A percentile compares a stretch with the other conserved stretches of the same genome.
Evolutionary conservation across 2,113 vertebrate genomes (phyloP).

Genomic region (Leptodactylus fuscus): DNA sequence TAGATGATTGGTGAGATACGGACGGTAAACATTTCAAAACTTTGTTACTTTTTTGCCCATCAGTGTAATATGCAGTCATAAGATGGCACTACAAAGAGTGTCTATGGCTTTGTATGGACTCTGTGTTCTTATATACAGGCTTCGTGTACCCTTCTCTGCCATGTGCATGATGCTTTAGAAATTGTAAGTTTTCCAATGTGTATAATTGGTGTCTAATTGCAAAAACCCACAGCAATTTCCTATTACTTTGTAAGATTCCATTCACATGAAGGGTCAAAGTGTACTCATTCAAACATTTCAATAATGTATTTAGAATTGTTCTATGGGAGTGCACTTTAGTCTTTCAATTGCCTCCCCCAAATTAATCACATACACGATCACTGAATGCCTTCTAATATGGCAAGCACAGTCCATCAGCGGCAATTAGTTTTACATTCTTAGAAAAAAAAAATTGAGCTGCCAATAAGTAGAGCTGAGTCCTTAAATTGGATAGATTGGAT

Average conservation of each 20-base stretch:
- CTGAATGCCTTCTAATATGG: conserved; percentile 3
- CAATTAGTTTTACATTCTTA: conserved; percentile 10
- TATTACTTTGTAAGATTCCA: background rate
- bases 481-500: conserved; percentile 31
- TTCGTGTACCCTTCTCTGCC: background rate
- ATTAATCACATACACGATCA: conserved; percentile 20
- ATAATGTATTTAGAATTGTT: conserved; percentile 7
- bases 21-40: no score
- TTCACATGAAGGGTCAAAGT: background rate
- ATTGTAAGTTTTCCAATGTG: background rate
- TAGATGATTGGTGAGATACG: no score
- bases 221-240: conserved; percentile 3
- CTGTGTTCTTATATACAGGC: background rate
- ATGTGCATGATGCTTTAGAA: background rate
- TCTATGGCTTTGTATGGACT: no score
- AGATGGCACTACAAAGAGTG: no score
- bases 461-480: background rate
- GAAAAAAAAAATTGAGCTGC: conserved; percentile 21
- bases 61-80: no score
- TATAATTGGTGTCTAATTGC: background rate
- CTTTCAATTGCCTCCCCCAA: background rate
- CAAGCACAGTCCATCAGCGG: conserved; percentile 1
- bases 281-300: conserved; percentile 12
- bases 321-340: conserved; percentile 24
- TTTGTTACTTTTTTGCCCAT: no score